Percentiles rank a stretch among this genome's conserved stretches.
These are phyloP conservation scores for Hapalemur alaotrensis DNA, from an alignment of 2,797 vertebrate genomes.

Conservation along the genomic window DNA sequence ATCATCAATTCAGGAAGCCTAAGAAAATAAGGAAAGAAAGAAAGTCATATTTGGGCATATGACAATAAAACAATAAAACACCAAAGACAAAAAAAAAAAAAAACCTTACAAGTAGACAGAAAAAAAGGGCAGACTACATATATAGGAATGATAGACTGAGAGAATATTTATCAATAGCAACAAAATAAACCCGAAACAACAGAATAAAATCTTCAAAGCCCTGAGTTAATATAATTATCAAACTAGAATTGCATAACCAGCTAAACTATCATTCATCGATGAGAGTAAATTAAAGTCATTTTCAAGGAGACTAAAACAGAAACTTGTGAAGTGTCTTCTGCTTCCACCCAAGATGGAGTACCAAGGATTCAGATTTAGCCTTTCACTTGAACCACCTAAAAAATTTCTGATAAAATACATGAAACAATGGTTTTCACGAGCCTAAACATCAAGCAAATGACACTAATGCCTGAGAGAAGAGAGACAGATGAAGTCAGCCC, in stretches of 20 bases:
- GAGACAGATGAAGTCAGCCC: not conserved
- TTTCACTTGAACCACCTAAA: not conserved
- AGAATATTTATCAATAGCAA: not conserved
- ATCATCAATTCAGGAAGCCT: not conserved
- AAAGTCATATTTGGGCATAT: not conserved
- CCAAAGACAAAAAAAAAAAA: not conserved
- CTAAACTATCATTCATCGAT: not conserved
- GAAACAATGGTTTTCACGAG: not conserved
- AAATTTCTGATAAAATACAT: not conserved
- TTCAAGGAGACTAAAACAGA: not conserved
- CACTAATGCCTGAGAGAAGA: not conserved
- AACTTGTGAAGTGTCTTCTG: not conserved
- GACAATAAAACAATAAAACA: not conserved
- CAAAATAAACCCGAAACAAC: constrained; percentile 1
- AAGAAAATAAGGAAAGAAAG: not conserved
- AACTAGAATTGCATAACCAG: not conserved
- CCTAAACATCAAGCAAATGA: constrained; percentile 4
- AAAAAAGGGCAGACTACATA: not conserved
- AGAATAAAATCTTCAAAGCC: not conserved
- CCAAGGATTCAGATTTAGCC: not conserved
- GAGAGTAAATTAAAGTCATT: not conserved
- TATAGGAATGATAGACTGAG: not conserved
- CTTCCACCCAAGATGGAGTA: not conserved
- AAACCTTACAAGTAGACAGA: not conserved
- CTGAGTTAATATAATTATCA: not conserved